These are phyloP conservation scores for Terrapene triunguis DNA, from an alignment of 2,113 vertebrate species.

Conservation along the genomic window DNA sequence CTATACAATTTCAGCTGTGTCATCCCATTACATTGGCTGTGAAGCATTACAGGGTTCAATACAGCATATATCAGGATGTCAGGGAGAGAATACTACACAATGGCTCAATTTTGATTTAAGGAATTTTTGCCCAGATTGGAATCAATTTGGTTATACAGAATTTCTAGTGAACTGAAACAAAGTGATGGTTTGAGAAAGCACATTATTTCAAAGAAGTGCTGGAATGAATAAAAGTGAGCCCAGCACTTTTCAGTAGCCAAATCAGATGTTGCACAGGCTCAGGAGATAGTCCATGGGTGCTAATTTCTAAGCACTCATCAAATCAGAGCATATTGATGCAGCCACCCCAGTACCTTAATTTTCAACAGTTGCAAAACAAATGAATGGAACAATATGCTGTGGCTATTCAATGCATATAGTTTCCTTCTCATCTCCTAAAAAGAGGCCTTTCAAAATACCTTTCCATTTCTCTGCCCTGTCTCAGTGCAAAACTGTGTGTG, in stretches of 20 bases:
- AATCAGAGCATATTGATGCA: conserved; percentile 50
- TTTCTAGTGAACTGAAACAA: conserved; percentile 58
- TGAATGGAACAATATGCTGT: conserved; percentile 10
- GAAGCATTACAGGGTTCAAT: conserved; percentile 57
- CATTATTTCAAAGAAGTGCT: neutral
- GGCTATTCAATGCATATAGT: neutral
- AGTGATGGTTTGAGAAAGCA: conserved; percentile 20
- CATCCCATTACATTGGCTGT: conserved; percentile 51
- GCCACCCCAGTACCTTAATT: conserved; percentile 30
- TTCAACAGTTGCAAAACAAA: conserved; percentile 38
- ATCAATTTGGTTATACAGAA: conserved; percentile 48
- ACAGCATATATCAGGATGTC: conserved; percentile 24
- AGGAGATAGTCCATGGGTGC: conserved; percentile 28
- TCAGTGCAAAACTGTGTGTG: neutral
- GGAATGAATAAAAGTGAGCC: neutral
- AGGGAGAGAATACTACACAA: conserved; percentile 38
- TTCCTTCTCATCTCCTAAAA: neutral
- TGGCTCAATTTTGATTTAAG: conserved; percentile 32
- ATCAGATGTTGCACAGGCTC: neutral
- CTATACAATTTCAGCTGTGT: conserved; percentile 63
- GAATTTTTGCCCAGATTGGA: conserved; percentile 48
- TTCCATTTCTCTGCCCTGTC: neutral
- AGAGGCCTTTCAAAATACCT: neutral
- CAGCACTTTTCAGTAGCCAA: conserved; percentile 26
- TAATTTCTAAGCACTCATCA: conserved; percentile 37